Base-by-base conservation (phyloP, 2,113 vertebrate species). In the Phocoena phocoena region DNA sequence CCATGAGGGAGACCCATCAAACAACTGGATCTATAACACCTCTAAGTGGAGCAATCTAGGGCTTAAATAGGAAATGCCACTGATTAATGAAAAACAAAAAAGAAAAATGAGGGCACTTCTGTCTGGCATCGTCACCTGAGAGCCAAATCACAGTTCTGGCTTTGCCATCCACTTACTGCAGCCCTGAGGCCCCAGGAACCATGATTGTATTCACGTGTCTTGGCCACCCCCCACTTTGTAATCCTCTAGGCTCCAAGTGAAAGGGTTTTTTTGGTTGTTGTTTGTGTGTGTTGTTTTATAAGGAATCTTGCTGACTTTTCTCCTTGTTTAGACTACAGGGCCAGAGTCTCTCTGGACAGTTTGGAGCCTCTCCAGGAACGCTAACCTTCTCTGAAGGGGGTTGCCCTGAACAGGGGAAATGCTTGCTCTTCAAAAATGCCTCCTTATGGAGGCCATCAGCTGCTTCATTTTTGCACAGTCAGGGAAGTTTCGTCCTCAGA, bases 401-500 rank as follows among this genome's bases (percentile, higher is more conserved):
- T 62, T 88, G 63, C 31, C 94, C 83, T 58, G 74, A 70, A 74
- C 41, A 77, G 38, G 82, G 41, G 89, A 97, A 98, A 88, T 97
- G 97, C 96, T 98, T 97, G 81, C 93, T 90, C 89, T 97, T 97
- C 97, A 96, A 96, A 98, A 98, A 90, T 73, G 28, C 41, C 93
- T 97, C 93, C 92, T 93, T n/a, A n/a, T 89, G 90, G 96, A 97
- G 68, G 79, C 58, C 21, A 50, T 21, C 31, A 55, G 80, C 89
- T 44, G 86, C 65, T 36, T 95, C 8, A 1, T 70, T 95, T 97
- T 38, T 96, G 98, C 87, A 44, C 2, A 73, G 89, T 98, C 95
- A 95, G 97, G 96, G 93, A 96, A 98, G 95, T 97, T 97, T 97
- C 47, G 96, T 97, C 93, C 90, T 85, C 65, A 95, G 97, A 97